Base-by-base conservation (phyloP, 2,888 invertebrate genomes). In the Diloba caeruleocephala region DNA sequence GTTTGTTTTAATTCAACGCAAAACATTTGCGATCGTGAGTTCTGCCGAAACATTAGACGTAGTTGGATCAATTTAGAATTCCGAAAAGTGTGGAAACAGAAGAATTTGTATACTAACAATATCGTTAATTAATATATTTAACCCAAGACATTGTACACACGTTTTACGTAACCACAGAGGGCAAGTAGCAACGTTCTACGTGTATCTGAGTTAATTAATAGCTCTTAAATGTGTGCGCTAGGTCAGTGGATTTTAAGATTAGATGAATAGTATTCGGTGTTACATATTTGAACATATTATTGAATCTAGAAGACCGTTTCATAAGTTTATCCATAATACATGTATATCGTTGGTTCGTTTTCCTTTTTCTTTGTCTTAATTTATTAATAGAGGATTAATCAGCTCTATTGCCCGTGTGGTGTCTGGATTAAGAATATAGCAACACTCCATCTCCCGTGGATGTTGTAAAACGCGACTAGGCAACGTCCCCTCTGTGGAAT, bases 161-260 rank as follows among this genome's bases (percentile, higher is more conserved):
- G 25, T 39, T 55, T 32, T 55, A 61, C 44, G 36, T 67, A 61
- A 61, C 46, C 36, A 51, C 5, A 44, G 7, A 21, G 36, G 15
- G 39, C 65, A 64, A 43, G 26, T 26, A 55, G 39, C 28, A 21
- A 37, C 43, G 26, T 41, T 51, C 15, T 44, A 49, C 42, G 61
- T 48, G 48, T 42, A 41, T 19, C 33, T 19, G 26, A 34, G 25
- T 37, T 36, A 29, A 50, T 62, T 36, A 46, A 58, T 53, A 52
- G 25, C 31, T 14, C 14, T 42, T 33, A 65, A 41, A 32, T 43
- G 25, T 34, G 28, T 41, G 38, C 28, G 31, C 39, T 48, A 39
- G 54, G 54, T 64, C 63, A 64, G 38, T 54, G 21, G 65, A 42
- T 44, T 65, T 65, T 48, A 23, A 32, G 13, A 34, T 43, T 41